phyloP scores from a whole-genome alignment of 2,888 invertebrate species.

The Ligdia adustata region DNA sequence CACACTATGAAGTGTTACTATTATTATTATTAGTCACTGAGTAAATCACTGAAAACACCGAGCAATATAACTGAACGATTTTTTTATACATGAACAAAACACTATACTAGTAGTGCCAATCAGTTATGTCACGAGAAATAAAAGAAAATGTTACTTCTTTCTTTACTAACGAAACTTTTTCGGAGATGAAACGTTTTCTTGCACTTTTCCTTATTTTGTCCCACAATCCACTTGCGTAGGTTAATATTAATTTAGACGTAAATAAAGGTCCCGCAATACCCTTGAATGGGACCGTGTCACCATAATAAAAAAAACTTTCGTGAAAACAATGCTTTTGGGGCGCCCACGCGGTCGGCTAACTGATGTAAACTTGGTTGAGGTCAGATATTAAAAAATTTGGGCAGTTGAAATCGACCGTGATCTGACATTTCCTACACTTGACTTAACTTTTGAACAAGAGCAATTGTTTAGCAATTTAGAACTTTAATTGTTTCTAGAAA shows the following conservation, averaged over 20 bases:
- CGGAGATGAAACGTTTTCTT: constrained; percentile 8
- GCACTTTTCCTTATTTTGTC: constrained; percentile 37
- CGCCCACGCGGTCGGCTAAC: constrained; percentile 15
- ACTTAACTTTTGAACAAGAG: no score
- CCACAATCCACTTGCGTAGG: constrained; percentile 36
- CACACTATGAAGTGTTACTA: no score
- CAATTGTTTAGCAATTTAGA: no score
- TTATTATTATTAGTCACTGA: no score
- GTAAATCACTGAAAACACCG: no score
- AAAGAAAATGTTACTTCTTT: neutral
- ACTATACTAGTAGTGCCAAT: no score
- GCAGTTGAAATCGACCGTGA: no score
- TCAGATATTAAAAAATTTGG: constrained; percentile 12
- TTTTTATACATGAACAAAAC: no score
- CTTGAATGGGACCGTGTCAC: constrained; percentile 27
- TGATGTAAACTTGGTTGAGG: constrained; percentile 4
- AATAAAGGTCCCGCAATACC: constrained; percentile 29
- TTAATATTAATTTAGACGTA: constrained; percentile 44
- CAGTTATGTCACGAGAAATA: no score
- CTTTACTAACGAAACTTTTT: neutral
- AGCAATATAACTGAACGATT: no score
- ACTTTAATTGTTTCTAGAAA: no score
- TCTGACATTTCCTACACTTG: no score
- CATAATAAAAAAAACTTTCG: constrained; percentile 25
- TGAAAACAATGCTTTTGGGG: constrained; percentile 20